Evolutionary conservation across 2,888 invertebrate species (phyloP).

Genomic region (Spodoptera picta): DNA sequence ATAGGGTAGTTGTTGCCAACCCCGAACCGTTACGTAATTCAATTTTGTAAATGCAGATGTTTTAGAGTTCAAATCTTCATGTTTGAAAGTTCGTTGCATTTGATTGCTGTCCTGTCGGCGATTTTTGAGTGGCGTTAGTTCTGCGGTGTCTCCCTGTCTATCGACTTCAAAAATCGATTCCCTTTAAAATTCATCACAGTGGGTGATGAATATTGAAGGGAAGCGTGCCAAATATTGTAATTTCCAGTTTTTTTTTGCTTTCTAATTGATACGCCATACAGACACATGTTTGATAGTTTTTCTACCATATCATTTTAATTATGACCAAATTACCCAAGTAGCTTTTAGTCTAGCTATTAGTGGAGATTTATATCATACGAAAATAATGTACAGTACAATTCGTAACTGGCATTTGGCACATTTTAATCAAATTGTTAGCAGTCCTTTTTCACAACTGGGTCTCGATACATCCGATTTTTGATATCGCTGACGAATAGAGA

Average conservation of each 20-base stretch:
- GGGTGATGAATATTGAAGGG: constrained; percentile 30
- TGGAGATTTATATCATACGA: too few relatives aligned
- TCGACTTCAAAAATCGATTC: constrained; percentile 22
- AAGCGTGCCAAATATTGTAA: constrained; percentile 8
- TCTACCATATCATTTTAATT: too few relatives aligned
- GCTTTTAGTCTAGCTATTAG: too few relatives aligned
- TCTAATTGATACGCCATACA: not conserved
- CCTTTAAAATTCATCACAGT: constrained; percentile 34
- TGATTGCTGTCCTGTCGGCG: constrained; percentile 6
- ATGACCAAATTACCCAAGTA: too few relatives aligned
- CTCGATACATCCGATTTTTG: constrained; percentile 70
- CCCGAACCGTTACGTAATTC: not conserved
- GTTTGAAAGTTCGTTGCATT: constrained; percentile 13
- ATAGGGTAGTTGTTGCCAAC: not conserved
- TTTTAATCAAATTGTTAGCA: constrained; percentile 37
- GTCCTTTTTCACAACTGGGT: constrained; percentile 23
- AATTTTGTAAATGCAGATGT: constrained; percentile 4
- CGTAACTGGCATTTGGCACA: constrained; percentile 7
- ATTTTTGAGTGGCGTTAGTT: constrained; percentile 29
- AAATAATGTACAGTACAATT: too few relatives aligned
- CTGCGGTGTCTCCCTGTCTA: constrained; percentile 16
- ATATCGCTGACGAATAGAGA: constrained; percentile 81
- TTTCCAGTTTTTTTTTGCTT: constrained; percentile 1
- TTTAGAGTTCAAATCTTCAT: constrained; percentile 10
- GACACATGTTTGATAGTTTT: too few relatives aligned